Base-by-base conservation (phyloP, 2,113 vertebrate species). In the Lasiurus cinereus region DNA sequence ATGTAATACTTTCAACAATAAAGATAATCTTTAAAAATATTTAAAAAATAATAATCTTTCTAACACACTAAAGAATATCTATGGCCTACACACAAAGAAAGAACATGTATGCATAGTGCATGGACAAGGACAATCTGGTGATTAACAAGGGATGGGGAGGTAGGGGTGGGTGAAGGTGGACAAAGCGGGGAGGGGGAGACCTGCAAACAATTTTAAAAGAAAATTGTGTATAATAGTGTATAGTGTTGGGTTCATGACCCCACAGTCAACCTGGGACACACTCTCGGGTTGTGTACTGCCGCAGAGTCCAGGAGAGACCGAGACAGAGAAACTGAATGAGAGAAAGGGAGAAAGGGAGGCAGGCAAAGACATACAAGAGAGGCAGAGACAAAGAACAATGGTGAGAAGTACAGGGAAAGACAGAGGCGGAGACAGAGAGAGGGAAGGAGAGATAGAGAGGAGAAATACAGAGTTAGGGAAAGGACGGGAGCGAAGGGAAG, bases 141-240 rank as follows among this genome's bases (percentile, higher is more conserved):
- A 22, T 24, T 21, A 9, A 59, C 56, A 59, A 59, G 56, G 56
- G 56, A 59, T 59, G 56, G 56, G 56, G 22, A 59, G 56, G 56
- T 24, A 22, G 56, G 21, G 54, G 8, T 59, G 56, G 56, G 8
- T 59, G 56, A 9, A 59, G 56, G 56, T 59, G 56, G 56, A 22
- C 56, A 59, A 59, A 59, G 56, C 2, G 56, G 56, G 8, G 21
- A 59, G 8, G 56, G 9, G 21, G 56, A 59, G 21, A 59, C 56
- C 21, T 59, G 56, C 21, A 59, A 59, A 59, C 22, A 59, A 59
- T 24, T 59, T 59, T 59, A 59, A 59, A 59, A 43, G 76, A 84
- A 97, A 97, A 91, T 50, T 4, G 8, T 59, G 22, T 59, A 1
- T 93, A 97, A 97, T 92, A 62, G 56, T 82, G 36, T 82, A 95